Evolutionary conservation across 2,888 invertebrate genomes (phyloP).

Genomic region (Nephrotoma appendiculata): DNA sequence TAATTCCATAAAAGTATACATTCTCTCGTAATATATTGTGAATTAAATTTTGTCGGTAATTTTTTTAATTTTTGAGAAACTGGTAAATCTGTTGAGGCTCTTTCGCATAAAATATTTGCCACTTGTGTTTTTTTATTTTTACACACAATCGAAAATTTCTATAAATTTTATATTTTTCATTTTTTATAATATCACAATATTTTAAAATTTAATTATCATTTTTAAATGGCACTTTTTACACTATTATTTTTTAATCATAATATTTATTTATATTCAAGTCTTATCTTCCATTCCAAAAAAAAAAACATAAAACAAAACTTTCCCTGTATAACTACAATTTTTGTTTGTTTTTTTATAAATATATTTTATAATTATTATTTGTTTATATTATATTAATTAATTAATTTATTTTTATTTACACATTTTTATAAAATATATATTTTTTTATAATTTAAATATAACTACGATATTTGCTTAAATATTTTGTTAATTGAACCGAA

Average conservation of each 20-base stretch:
- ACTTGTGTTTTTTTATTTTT: not conserved
- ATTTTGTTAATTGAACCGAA: not conserved
- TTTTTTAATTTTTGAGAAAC: not conserved
- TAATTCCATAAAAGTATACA: not conserved
- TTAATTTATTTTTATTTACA: constrained; percentile 1
- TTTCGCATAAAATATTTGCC: not conserved
- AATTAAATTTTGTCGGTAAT: not conserved
- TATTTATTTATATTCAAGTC: not conserved
- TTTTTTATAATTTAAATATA: not conserved
- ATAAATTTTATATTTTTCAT: not conserved
- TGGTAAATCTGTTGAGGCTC: not conserved
- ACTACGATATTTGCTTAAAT: not conserved
- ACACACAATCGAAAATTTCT: not conserved
- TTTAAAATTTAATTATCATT: not conserved
- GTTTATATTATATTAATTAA: not conserved
- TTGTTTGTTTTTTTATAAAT: not conserved
- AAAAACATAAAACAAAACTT: not conserved
- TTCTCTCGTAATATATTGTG: not conserved
- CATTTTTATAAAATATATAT: not conserved
- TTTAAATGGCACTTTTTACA: constrained; percentile 4
- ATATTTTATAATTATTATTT: not conserved
- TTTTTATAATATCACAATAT: not conserved
- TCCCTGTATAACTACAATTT: not conserved
- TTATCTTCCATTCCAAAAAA: not conserved
- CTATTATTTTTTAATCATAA: not conserved